phyloP scores from a whole-genome alignment of 2,113 vertebrate genomes.

The Columbina picui region DNA sequence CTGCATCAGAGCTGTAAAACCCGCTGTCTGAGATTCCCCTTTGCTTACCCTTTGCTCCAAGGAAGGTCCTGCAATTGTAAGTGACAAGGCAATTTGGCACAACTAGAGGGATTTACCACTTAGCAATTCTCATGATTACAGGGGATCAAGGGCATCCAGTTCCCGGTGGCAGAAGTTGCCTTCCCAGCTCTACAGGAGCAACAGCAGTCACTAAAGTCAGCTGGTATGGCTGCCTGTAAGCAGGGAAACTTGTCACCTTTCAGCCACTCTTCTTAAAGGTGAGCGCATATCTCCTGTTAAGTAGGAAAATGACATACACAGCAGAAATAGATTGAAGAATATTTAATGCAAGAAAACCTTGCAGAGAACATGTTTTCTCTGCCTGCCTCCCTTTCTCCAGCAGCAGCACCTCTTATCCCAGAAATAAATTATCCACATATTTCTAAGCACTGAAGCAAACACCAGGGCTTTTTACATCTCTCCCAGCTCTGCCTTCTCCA shows the following conservation, averaged over 20 bases:
- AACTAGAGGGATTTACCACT: neutral
- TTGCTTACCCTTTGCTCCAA: neutral
- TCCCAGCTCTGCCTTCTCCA: neutral
- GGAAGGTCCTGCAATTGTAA: neutral
- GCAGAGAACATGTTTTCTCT: neutral
- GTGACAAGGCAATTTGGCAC: neutral
- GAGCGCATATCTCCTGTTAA: fast-evolving
- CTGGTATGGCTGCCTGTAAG: neutral
- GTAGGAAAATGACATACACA: neutral
- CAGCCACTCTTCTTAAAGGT: neutral
- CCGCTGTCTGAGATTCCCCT: neutral
- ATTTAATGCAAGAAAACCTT: neutral
- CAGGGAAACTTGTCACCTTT: fast-evolving
- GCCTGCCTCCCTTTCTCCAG: neutral
- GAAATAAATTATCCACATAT: neutral
- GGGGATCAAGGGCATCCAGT: fast-evolving
- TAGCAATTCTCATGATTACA: neutral
- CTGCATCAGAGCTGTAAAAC: neutral
- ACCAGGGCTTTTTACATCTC: neutral
- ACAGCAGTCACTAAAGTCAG: neutral
- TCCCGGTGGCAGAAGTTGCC: neutral
- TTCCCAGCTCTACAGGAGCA: neutral
- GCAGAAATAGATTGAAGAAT: neutral
- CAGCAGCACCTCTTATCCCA: neutral
- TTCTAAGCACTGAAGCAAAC: neutral